Base-by-base conservation (phyloP, 2,113 vertebrate genomes). In the Petromus typicus region DNA sequence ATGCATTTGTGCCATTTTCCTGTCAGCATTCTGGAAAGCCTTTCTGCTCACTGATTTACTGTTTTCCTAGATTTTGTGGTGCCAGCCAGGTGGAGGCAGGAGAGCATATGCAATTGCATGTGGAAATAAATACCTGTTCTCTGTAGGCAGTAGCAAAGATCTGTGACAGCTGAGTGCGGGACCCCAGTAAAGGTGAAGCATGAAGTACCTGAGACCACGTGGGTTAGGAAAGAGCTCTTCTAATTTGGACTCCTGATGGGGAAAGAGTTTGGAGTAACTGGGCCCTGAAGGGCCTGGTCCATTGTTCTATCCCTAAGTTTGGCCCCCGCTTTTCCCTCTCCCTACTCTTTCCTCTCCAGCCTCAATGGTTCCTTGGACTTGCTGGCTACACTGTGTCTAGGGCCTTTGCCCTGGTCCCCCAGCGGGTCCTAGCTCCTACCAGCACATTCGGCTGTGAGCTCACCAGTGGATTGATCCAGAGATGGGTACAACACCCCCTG, bases 1-100 rank as follows among this genome's bases (percentile, higher is more conserved):
- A 91, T 86, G 48, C 40, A 82, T 64, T 63, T 75, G 80, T 64
- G 56, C 45, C 43, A 81, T 69, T 94, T 96, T 79, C 64, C 61
- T 83, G 66, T 85, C 66, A 80, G 48, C 57, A 18, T 94, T 92
- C 56, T 95, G 93, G 61, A 23, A 80, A 95, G 59, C 25, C 18
- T 64, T 89, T 87, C 37, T 93, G 43, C 32, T 90, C 66, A 43
- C 2, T 20, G 71, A 57, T 51, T 30, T 16, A 51, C 9, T 11
- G 22, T 83, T 94, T 92, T 69, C 56, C 64, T 82, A 23, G 76
- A 87, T 51, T 40, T 37, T 54, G 27, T 63, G n/a, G 83, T 43
- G 40, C 32, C 45, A 56, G 51, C n/a, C 0, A 2, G 10, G 17
- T 17, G 11, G 9, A 27, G 22, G 61, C 22, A 66, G 45, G 54